A percentile compares a stretch with the other conserved stretches of the same genome.
These are phyloP conservation scores for Telmatherina bonti DNA, from an alignment of 2,797 vertebrate genomes.

Conservation along the genomic window DNA sequence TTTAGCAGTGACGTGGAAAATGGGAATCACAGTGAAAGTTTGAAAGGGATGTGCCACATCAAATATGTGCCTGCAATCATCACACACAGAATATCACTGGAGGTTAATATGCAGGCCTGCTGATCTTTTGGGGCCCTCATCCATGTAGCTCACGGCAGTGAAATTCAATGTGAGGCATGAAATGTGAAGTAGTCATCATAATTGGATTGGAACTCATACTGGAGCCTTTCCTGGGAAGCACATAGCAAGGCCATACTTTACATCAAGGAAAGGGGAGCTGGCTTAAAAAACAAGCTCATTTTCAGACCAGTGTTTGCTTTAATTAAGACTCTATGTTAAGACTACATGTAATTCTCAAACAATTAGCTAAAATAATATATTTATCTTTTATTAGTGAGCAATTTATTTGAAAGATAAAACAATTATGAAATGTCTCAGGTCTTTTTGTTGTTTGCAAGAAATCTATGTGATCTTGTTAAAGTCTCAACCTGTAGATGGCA, in stretches of 20 bases:
- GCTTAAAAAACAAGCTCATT: slow-evolving; percentile 35
- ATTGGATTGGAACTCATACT: slow-evolving; percentile 70
- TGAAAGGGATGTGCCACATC: slow-evolving; percentile 64
- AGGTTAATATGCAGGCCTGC: slow-evolving; percentile 61
- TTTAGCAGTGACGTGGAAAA: slow-evolving; percentile 53
- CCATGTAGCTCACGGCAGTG: slow-evolving; percentile 59
- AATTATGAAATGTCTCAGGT: slow-evolving; percentile 23
- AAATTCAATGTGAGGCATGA: slow-evolving; percentile 75
- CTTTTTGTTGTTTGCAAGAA: slow-evolving; percentile 27
- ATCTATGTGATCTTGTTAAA: slow-evolving; percentile 32
- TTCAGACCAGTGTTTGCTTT: slow-evolving; percentile 13
- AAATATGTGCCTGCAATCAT: slow-evolving; percentile 62
- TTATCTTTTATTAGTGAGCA: not conserved
- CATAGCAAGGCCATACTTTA: slow-evolving; percentile 34
- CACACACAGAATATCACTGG: slow-evolving; percentile 47
- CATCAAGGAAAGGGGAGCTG: slow-evolving; percentile 38
- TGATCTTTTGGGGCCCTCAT: slow-evolving; percentile 66
- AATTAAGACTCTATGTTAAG: not conserved
- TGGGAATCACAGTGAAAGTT: slow-evolving; percentile 68
- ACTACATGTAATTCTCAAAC: slow-evolving; percentile 18
- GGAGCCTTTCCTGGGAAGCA: slow-evolving; percentile 57
- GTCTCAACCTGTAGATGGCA: slow-evolving; percentile 80
- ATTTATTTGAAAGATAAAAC: slow-evolving; percentile 13
- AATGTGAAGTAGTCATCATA: slow-evolving; percentile 73
- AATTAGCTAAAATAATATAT: slow-evolving; percentile 26